Evolutionary conservation across 2,888 invertebrate species (phyloP).

Genomic region (Drosophila imparisetae): DNA sequence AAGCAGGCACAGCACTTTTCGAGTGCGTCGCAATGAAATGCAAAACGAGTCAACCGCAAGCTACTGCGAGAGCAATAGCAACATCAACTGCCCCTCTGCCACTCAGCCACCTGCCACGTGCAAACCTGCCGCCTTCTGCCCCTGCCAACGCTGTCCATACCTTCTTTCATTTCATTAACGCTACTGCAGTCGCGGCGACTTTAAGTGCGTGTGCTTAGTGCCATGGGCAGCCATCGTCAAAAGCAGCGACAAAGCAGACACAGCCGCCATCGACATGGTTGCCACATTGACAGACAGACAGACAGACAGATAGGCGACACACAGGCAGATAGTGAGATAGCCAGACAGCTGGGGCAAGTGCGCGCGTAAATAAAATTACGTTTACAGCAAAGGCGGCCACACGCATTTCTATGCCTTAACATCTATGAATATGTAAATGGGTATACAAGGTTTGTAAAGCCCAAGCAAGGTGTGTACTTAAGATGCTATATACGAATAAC

Average conservation of each 20-base stretch:
- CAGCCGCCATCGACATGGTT: slow-evolving; percentile 33
- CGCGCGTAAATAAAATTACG: slow-evolving; percentile 78
- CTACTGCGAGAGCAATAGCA: slow-evolving; percentile 12
- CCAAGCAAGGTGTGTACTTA: not conserved
- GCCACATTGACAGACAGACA: slow-evolving; percentile 67
- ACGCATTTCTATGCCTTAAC: slow-evolving; percentile 53
- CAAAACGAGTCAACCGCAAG: slow-evolving; percentile 67
- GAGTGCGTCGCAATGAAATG: slow-evolving; percentile 59
- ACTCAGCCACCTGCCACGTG: not conserved
- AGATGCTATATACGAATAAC: not conserved
- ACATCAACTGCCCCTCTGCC: not conserved
- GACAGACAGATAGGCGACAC: slow-evolving; percentile 1
- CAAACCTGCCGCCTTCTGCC: no score
- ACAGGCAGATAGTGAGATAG: slow-evolving; percentile 67
- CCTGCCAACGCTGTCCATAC: not conserved
- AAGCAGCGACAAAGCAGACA: slow-evolving; percentile 58
- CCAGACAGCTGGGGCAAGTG: slow-evolving; percentile 59
- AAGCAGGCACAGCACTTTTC: slow-evolving; percentile 35
- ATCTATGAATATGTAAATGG: not conserved
- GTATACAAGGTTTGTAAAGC: slow-evolving; percentile 10
- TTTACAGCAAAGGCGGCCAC: slow-evolving; percentile 67
- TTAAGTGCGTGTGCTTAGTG: slow-evolving; percentile 77
- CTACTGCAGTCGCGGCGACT: slow-evolving; percentile 62
- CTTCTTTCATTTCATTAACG: slow-evolving; percentile 50
- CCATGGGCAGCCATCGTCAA: slow-evolving; percentile 76